Base-by-base conservation (phyloP, 1,140 invertebrate genomes). In the Brachionus paranguensis region DNA sequence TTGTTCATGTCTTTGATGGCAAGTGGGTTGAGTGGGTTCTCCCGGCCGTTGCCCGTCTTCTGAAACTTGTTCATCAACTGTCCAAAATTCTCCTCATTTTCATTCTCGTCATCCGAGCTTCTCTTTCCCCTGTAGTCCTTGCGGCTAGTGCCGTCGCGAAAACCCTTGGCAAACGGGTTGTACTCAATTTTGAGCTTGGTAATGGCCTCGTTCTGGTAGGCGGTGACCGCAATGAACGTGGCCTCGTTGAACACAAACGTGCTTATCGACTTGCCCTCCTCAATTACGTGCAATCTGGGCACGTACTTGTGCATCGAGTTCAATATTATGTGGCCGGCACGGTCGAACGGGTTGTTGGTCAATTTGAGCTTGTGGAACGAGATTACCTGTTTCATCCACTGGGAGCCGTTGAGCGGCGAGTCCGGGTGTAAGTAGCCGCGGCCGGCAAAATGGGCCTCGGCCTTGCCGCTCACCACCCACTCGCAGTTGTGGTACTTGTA, bases 291-390 rank as follows among this genome's bases (percentile, higher is more conserved):
- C 92, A 99, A 97, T 90, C 97, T 92, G 84, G 97, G 97, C 92
- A 99, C 97, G 92, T 99, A 99, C 91, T 99, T 99, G 93, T 99
- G 97, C 97, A 99, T 99, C 86, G 97, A 99, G 91, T 98, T 98
- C 86, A 98, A 91, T 91, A 98, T 97, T 89, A 95, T 97, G 17
- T 83, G 81, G n/a, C 60, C 60, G 2, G 68, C 60, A 10, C 60
- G 60, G 10, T 83, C 60, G 41, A 84, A 70, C 17, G 83, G 83
- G 17, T 84, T 84, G 60, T 84, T 84, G 5, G 83, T 84, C 17
- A 84, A 27, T n/a, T 84, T 84, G 12, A 84, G 17, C 55, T 84
- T 84, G 45, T 84, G 65, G 20, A 84, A 84, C 55, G 45, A 72
- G 29, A 84, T 84, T 1, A 68, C 47, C 29, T 84, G 83, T 43